phyloP scores from a whole-genome alignment of 2,113 vertebrate species.

The Podarcis raffonei region DNA sequence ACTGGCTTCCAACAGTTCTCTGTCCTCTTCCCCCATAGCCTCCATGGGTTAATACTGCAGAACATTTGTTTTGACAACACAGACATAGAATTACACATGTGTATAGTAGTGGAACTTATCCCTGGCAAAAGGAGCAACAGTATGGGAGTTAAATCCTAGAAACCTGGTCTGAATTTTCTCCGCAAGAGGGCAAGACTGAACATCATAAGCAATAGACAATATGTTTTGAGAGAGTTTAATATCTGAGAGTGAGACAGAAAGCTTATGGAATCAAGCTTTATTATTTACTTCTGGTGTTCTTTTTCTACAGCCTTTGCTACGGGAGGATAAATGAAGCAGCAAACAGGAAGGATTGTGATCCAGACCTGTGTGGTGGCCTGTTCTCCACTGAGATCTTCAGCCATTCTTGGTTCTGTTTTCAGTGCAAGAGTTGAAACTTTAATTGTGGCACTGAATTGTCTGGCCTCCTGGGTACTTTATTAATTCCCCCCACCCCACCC shows the following conservation, averaged over 20 bases:
- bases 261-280: background rate
- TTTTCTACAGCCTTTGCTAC: conserved; percentile 19
- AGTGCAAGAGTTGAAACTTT: accelerated
- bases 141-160: background rate
- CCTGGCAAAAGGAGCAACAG: background rate
- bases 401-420: background rate
- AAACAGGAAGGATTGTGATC: background rate
- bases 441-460: background rate
- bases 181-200: background rate
- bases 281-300: background rate
- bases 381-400: background rate
- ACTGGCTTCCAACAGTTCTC: background rate
- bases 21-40: background rate
- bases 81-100: background rate
- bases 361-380: background rate
- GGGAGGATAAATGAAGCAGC: background rate
- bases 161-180: background rate
- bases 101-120: background rate
- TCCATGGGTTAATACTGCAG: background rate
- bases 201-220: background rate
- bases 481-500: background rate
- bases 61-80: background rate
- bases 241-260: background rate
- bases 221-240: background rate
- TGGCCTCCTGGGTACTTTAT: background rate